Conservation (phyloP, 2,797 vertebrate species). For the Pipistrellus kuhlii region DNA sequence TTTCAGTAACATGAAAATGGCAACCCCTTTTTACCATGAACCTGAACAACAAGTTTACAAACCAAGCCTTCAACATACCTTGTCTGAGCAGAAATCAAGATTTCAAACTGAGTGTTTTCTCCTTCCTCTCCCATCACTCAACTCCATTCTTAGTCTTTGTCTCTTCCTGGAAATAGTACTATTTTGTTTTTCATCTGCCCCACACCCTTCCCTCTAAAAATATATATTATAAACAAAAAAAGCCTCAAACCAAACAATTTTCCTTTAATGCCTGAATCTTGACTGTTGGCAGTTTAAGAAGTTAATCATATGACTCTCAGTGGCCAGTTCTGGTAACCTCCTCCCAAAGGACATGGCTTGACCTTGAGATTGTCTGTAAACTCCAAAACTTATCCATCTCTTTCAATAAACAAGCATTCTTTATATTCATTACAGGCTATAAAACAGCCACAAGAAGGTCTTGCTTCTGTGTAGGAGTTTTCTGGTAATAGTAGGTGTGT, state of each 20-base stretch:
- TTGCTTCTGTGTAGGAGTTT: not conserved
- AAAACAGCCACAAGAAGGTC: not conserved
- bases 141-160: conserved; percentile 20
- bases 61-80: not conserved
- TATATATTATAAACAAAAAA: not conserved
- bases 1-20: not conserved
- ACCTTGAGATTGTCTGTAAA: conserved; percentile 79
- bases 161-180: conserved; percentile 62
- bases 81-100: not conserved
- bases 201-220: not conserved
- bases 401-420: conserved; percentile 76
- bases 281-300: conserved; percentile 54
- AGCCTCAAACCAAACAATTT: conserved; percentile 66
- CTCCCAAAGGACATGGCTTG: conserved; percentile 78
- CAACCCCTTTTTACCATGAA: not conserved
- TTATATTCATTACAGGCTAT: not conserved
- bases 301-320: conserved; percentile 60
- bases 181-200: conserved; percentile 59
- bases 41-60: not conserved
- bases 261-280: conserved; percentile 67
- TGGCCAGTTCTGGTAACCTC: conserved; percentile 63
- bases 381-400: conserved; percentile 62
- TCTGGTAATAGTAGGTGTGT: not conserved
- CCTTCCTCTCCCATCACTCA: not conserved
- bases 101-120: not conserved